Evolutionary conservation across 2,797 vertebrate species (phyloP), one percentile per base, ranked within the genome.

Genomic region (Novumbra hubbsi): DNA sequence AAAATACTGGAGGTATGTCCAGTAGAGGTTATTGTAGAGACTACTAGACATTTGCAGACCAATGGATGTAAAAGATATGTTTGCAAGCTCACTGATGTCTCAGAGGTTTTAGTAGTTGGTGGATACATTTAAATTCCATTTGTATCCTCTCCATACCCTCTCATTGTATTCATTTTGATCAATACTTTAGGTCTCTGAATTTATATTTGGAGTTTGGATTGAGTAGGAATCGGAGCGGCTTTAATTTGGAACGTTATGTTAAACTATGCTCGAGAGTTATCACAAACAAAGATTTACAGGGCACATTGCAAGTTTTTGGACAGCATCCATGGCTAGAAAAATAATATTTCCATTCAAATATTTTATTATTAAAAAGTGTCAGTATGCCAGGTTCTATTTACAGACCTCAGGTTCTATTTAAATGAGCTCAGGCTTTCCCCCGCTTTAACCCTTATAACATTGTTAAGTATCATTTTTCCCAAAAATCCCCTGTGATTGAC

Each of bases 61-160:
- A 17, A 72, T 80, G 71, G 24, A 72, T 70, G 65, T 93, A 90
- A 94, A 92, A 83, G 84, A 93, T 90, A 86, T 76, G 91, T 93
- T 91, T 93, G 70, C 9, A 15, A 71, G 80, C 78, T 84, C 81
- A 71, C 71, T 45, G 73, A 76, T 91, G 90, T 92, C 91, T 87
- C n/a, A 76, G 77, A 85, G 88, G 83, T 86, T 87, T 79, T 76
- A 85, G 83, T 89, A 83, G 85, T 89, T 90, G 87, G 86, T 79
- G 85, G 71, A 91, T 92, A 74, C 79, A 92, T 89, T 86, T 79
- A 70, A 75, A 80, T 75, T 66, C 88, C 84, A 82, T 75, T 78
- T n/a, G 2, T 88, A 87, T 90, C 86, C 91, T 77, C 52, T 24
- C 65, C 9, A 57, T 30, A 50, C 49, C 27, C 76, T 87, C 80